These are phyloP conservation scores for Epizoanthus ramosus DNA, from an alignment of 92 coral and sea anemone species.

Conservation along the genomic window DNA sequence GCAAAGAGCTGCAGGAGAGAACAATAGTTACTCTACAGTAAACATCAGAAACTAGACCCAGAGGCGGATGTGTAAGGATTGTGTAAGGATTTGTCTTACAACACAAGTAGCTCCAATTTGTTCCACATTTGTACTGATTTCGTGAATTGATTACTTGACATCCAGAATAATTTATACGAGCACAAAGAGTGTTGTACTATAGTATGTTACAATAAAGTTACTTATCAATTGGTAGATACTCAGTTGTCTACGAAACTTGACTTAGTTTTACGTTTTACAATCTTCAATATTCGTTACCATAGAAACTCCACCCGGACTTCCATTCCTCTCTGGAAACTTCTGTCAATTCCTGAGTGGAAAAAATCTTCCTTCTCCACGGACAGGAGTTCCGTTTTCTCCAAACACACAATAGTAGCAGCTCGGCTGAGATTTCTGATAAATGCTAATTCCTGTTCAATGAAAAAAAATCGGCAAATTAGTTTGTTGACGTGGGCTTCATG, in stretches of 20 bases:
- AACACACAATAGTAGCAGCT: slow-evolving; percentile 89
- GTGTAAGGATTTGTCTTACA: no score
- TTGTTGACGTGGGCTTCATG: neutral
- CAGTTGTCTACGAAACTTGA: no score
- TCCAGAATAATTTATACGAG: no score
- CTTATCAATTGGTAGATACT: no score
- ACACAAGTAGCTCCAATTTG: no score
- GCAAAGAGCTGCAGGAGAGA: slow-evolving; percentile 10
- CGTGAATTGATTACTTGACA: no score
- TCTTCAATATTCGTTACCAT: slow-evolving; percentile 59
- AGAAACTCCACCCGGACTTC: slow-evolving; percentile 77
- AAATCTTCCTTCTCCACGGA: slow-evolving; percentile 89
- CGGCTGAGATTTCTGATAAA: slow-evolving; percentile 75
- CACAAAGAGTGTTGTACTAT: no score
- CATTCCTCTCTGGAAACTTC: slow-evolving; percentile 74
- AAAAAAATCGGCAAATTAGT: neutral
- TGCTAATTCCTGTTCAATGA: slow-evolving; percentile 78
- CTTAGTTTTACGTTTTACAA: no score
- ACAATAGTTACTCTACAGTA: neutral
- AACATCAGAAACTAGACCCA: no score
- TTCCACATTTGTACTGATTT: no score
- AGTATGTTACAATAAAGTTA: no score
- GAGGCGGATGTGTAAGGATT: no score
- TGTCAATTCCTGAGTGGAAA: slow-evolving; percentile 74
- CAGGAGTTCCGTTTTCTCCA: slow-evolving; percentile 81